Percentiles rank a stretch among this genome's conserved stretches.
Evolutionary conservation across 1,140 invertebrate species (phyloP).

Genomic region (Ephestia elutella): DNA sequence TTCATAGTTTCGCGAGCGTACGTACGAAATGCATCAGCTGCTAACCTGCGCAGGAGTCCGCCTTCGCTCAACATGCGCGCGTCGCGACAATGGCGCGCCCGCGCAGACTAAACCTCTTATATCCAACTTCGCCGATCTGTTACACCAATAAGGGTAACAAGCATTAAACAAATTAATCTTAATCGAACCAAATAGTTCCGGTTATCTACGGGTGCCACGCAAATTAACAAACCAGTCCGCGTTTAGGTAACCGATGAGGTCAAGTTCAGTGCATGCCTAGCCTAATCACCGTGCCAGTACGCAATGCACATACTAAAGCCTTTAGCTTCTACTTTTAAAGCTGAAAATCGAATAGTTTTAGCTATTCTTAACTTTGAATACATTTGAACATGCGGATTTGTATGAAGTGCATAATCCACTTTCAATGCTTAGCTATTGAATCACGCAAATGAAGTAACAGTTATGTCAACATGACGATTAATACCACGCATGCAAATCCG

Average conservation of each 20-base stretch:
- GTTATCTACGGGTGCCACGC: not conserved
- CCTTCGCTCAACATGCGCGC: conserved; percentile 23
- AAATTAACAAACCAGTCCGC: conserved; percentile 7
- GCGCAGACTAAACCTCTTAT: conserved; percentile 36
- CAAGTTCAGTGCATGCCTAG: conserved; percentile 10
- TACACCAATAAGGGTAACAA: conserved; percentile 10
- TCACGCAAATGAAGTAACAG: conserved; percentile 7
- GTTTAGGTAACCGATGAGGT: conserved; percentile 14
- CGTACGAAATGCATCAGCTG: not conserved
- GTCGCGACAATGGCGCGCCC: conserved; percentile 36
- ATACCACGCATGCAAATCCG: conserved; percentile 10
- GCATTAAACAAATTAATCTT: conserved; percentile 6
- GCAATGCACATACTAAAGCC: not conserved
- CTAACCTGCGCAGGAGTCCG: conserved; percentile 15
- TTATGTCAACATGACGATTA: conserved; percentile 11
- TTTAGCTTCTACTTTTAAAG: not conserved
- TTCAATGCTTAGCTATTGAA: conserved; percentile 7
- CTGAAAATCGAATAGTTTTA: not conserved
- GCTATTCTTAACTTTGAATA: not conserved
- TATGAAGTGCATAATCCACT: conserved; percentile 8
- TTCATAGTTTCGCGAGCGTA: conserved; percentile 8
- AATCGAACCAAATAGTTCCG: conserved; percentile 6
- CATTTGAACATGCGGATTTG: conserved; percentile 9
- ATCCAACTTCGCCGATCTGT: conserved; percentile 26
- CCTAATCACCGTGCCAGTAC: not conserved